Evolutionary conservation across 2,888 invertebrate species (phyloP).

Genomic region (Cheilosia impressa): DNA sequence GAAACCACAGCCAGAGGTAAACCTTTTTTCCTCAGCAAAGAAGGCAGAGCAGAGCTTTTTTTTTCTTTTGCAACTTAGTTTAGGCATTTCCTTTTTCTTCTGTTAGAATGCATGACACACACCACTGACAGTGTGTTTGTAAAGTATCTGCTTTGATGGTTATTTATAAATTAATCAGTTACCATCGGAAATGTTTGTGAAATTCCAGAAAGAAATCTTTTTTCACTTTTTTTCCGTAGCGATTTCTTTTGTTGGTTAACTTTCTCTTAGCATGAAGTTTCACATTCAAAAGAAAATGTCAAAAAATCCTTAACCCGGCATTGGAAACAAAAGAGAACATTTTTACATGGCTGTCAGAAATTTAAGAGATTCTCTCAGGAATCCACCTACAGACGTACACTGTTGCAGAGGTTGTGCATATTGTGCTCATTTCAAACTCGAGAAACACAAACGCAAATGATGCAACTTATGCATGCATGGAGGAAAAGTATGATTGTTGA

Average conservation of each 20-base stretch:
- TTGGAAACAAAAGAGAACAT: constrained; percentile 39
- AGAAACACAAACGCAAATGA: not conserved
- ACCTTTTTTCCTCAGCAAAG: not conserved
- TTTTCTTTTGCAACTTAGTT: not conserved
- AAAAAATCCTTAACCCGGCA: constrained; percentile 65
- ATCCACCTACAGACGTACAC: not conserved
- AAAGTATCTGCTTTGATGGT: not conserved
- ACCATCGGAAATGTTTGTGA: constrained; percentile 4
- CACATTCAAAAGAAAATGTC: constrained; percentile 61
- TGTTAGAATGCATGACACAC: not conserved
- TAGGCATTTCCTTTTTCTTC: not conserved
- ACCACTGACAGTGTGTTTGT: not conserved
- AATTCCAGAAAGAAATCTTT: constrained; percentile 13
- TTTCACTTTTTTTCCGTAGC: not conserved
- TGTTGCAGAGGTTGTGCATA: not conserved
- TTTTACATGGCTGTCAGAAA: constrained; percentile 26
- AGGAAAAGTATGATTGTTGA: constrained; percentile 8
- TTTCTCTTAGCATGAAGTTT: constrained; percentile 57
- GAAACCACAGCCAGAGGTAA: not conserved
- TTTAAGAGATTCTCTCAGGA: constrained; percentile 37
- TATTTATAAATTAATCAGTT: constrained; percentile 26
- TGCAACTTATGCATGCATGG: not conserved
- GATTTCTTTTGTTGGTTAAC: constrained; percentile 52
- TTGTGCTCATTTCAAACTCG: not conserved
- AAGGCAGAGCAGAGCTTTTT: not conserved